These are phyloP conservation scores for Sebastes steindachneri DNA, from an alignment of 2,797 vertebrate species.

Conservation along the genomic window DNA sequence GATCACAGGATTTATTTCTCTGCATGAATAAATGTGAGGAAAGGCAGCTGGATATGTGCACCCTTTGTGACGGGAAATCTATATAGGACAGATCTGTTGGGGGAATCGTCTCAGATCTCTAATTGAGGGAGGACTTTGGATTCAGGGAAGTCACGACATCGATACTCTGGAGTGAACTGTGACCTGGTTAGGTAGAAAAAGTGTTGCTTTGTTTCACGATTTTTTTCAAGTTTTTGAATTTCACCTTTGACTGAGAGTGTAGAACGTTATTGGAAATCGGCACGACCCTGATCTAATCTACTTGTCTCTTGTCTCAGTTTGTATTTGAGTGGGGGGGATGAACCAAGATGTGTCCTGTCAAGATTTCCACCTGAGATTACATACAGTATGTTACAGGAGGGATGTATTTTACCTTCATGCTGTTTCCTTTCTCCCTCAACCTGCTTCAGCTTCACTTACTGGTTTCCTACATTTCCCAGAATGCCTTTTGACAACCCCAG, in stretches of 20 bases:
- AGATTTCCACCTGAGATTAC: neutral
- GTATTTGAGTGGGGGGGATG: neutral
- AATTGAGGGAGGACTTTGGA: constrained; percentile 42
- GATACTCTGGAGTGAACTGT: constrained; percentile 27
- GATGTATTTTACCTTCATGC: neutral
- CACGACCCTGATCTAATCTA: neutral
- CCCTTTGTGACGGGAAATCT: constrained; percentile 77
- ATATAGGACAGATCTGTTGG: constrained; percentile 70
- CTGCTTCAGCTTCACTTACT: neutral
- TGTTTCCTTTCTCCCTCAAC: neutral
- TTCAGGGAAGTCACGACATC: constrained; percentile 30
- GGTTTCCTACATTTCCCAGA: constrained; percentile 40
- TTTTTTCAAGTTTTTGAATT: constrained; percentile 8
- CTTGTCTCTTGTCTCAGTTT: neutral
- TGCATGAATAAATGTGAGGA: constrained; percentile 75
- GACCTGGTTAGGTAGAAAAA: constrained; percentile 12
- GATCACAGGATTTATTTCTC: constrained; percentile 81
- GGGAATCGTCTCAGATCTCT: constrained; percentile 67
- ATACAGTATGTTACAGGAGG: neutral
- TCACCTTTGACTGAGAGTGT: neutral
- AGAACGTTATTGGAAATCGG: neutral
- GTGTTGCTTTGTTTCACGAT: neutral
- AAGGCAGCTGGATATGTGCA: constrained; percentile 74
- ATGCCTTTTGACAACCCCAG: constrained; percentile 6
- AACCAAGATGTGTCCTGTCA: neutral